These are phyloP conservation scores for Seriola rivoliana DNA, from an alignment of 2,113 vertebrate species.

Conservation along the genomic window DNA sequence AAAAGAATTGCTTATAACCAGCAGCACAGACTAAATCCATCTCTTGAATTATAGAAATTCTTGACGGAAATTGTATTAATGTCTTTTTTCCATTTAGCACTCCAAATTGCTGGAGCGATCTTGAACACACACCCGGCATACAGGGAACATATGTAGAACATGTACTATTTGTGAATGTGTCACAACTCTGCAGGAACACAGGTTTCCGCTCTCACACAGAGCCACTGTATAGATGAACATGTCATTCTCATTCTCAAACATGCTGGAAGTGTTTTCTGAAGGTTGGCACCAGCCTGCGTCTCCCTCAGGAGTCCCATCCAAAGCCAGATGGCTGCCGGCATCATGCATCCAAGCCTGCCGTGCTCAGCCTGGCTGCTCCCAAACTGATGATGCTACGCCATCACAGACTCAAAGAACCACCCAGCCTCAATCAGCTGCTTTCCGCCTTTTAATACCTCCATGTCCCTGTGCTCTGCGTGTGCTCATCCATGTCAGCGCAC, in stretches of 20 bases:
- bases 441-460: conserved; percentile 47
- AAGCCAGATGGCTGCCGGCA: conserved; percentile 81
- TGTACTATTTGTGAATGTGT: conserved; percentile 47
- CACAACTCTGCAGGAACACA: conserved; percentile 42
- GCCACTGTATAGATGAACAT: conserved; percentile 56
- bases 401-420: conserved; percentile 65
- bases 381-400: conserved; percentile 67
- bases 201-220: conserved; percentile 19
- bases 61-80: not conserved
- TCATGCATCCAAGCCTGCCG: conserved; percentile 73
- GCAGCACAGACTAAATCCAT: conserved; percentile 2
- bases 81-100: not conserved
- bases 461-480: conserved; percentile 40
- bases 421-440: conserved; percentile 59
- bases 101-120: not conserved
- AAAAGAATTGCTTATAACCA: not conserved
- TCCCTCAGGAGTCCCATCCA: conserved; percentile 76
- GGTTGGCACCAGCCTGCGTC: conserved; percentile 73
- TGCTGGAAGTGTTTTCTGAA: conserved; percentile 76
- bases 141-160: conserved; percentile 52
- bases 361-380: conserved; percentile 74
- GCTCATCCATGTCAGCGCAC: not conserved
- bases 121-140: conserved; percentile 16
- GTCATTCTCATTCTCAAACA: conserved; percentile 75
- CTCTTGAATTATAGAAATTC: conserved; percentile 6